These are phyloP conservation scores for Palloptera scutellata DNA, from an alignment of 2,888 invertebrate species.

Conservation along the genomic window DNA sequence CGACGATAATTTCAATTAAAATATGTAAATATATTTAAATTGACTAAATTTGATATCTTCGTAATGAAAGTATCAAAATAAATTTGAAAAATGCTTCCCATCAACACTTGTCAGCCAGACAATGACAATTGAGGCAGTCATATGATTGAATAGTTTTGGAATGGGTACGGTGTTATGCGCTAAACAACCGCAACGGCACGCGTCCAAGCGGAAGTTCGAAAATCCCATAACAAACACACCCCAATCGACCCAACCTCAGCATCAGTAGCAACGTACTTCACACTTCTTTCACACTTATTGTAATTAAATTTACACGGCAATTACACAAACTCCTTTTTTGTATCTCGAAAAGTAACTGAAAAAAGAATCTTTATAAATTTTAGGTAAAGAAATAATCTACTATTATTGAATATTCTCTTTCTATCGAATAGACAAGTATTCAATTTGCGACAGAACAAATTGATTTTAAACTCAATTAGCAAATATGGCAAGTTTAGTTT, in stretches of 20 bases:
- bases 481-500: slow-evolving; percentile 39
- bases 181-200: slow-evolving; percentile 40
- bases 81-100: slow-evolving; percentile 36
- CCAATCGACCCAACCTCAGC: slow-evolving; percentile 28
- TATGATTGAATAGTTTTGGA: slow-evolving; percentile 24
- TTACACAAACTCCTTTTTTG: slow-evolving; percentile 49
- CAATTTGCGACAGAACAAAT: slow-evolving; percentile 48
- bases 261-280: slow-evolving; percentile 32
- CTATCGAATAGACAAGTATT: slow-evolving; percentile 21
- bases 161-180: too few relatives aligned
- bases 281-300: slow-evolving; percentile 35
- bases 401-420: neutral
- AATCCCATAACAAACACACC: slow-evolving; percentile 35
- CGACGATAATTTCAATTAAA: slow-evolving; percentile 41
- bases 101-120: slow-evolving; percentile 51
- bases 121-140: slow-evolving; percentile 11
- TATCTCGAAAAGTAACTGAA: too few relatives aligned
- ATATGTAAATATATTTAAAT: slow-evolving; percentile 51
- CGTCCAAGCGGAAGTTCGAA: slow-evolving; percentile 42
- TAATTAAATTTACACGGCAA: slow-evolving; percentile 65
- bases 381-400: too few relatives aligned
- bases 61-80: slow-evolving; percentile 31
- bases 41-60: slow-evolving; percentile 47
- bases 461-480: slow-evolving; percentile 65
- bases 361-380: too few relatives aligned